Evolutionary conservation across 2,888 invertebrate species (phyloP).

Genomic region (Apocheima hispidaria): DNA sequence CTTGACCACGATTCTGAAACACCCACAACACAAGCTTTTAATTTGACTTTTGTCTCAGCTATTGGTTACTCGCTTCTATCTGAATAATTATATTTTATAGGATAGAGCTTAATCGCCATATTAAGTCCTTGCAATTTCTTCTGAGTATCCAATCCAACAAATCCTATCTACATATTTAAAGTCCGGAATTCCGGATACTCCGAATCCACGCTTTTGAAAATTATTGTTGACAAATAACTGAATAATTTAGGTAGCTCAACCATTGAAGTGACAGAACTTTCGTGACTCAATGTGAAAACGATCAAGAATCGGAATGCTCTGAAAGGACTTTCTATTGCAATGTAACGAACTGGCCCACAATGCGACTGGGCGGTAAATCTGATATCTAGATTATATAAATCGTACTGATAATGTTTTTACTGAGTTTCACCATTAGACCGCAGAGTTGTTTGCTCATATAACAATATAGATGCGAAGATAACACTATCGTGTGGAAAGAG

Average conservation of each 20-base stretch:
- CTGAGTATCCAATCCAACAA: no score
- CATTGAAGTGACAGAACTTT: slow-evolving; percentile 22
- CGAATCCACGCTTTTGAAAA: no score
- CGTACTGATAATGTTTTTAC: slow-evolving; percentile 37
- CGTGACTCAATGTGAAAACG: slow-evolving; percentile 30
- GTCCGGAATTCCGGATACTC: no score
- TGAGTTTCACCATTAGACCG: slow-evolving; percentile 45
- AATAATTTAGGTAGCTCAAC: not conserved
- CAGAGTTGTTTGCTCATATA: slow-evolving; percentile 17
- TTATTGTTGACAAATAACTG: no score
- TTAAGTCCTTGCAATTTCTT: no score
- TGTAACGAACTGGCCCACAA: slow-evolving; percentile 43
- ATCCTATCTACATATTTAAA: no score
- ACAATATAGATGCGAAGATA: slow-evolving; percentile 17
- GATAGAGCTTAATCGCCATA: no score
- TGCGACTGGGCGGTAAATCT: slow-evolving; percentile 40
- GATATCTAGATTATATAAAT: slow-evolving; percentile 42
- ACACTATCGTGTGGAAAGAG: slow-evolving; percentile 1
- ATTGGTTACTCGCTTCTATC: no score
- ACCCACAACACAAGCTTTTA: no score
- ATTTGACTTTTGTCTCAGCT: no score
- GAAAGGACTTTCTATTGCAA: slow-evolving; percentile 60
- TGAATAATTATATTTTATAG: no score
- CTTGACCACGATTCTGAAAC: no score
- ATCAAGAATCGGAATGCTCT: slow-evolving; percentile 51